Conservation (phyloP, 2,888 invertebrate genomes). For the Euclidia mi region DNA sequence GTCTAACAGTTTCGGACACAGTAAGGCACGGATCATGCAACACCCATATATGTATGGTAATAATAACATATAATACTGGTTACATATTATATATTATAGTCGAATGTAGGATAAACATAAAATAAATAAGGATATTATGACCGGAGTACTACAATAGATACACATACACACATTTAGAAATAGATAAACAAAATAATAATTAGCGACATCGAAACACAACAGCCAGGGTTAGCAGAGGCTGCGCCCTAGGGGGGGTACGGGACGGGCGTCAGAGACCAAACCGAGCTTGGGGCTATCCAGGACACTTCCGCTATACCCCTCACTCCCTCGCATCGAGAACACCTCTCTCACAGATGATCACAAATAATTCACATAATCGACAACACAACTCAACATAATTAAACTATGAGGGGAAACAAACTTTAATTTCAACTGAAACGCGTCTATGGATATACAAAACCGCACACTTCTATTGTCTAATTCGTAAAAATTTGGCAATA, state of each 20-base stretch:
- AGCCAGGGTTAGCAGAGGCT: conserved; percentile 90
- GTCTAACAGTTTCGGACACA: conserved; percentile 87
- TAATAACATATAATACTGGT: conserved; percentile 69
- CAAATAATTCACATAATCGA: conserved; percentile 87
- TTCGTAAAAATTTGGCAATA: conserved; percentile 53
- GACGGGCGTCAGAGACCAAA: conserved; percentile 83
- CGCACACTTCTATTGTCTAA: conserved; percentile 69
- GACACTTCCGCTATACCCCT: conserved; percentile 89
- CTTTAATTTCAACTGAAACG: conserved; percentile 74
- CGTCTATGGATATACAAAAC: conserved; percentile 72
- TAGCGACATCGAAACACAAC: conserved; percentile 90
- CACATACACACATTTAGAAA: conserved; percentile 84
- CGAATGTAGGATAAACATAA: conserved; percentile 68
- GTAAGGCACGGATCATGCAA: conserved; percentile 89
- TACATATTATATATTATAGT: conserved; percentile 65
- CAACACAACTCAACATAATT: conserved; percentile 84
- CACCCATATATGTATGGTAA: conserved; percentile 86
- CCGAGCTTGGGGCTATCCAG: conserved; percentile 87
- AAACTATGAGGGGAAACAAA: conserved; percentile 80
- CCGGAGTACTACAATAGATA: conserved; percentile 83
- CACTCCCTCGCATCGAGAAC: conserved; percentile 90
- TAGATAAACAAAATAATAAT: conserved; percentile 77
- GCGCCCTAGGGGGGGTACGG: conserved; percentile 86
- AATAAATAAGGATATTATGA: conserved; percentile 68
- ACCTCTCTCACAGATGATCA: conserved; percentile 90